Evolutionary conservation across 2,888 invertebrate species (phyloP).

Genomic region (Synanthedon vespiformis): DNA sequence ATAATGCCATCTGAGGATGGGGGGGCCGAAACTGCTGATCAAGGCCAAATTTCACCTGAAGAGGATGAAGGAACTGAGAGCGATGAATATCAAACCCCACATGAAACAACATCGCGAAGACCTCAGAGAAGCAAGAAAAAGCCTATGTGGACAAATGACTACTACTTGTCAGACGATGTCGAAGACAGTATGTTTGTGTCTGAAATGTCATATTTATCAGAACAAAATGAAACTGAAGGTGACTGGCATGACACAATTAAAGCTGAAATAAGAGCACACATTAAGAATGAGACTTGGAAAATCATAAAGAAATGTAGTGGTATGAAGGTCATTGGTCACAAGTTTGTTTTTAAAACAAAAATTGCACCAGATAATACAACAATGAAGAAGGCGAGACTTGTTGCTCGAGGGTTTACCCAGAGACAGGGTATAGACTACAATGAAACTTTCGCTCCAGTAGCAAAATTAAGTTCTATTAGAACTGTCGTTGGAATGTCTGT

Average conservation of each 20-base stretch:
- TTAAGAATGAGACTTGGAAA: not conserved
- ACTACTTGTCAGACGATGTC: not conserved
- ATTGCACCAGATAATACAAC: too few relatives aligned
- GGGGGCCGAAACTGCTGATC: not conserved
- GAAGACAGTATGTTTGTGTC: not conserved
- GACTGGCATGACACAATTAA: not conserved
- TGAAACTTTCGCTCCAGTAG: too few relatives aligned
- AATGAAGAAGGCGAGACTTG: too few relatives aligned
- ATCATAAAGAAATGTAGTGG: too few relatives aligned
- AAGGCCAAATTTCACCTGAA: not conserved
- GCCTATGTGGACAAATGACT: conserved; percentile 1
- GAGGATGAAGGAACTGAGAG: not conserved
- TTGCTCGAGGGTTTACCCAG: not conserved
- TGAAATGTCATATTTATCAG: not conserved
- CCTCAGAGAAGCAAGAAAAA: not conserved
- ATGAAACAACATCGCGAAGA: not conserved
- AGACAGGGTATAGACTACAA: not conserved
- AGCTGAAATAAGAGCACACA: not conserved
- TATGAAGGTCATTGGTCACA: too few relatives aligned
- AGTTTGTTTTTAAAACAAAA: too few relatives aligned
- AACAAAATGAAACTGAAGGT: not conserved
- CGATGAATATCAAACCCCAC: too few relatives aligned
- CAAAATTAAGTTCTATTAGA: too few relatives aligned
- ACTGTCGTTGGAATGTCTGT: too few relatives aligned
- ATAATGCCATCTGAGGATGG: not conserved